phyloP scores from a whole-genome alignment of 2,888 invertebrate species.

The Scaptomyza reducta region DNA sequence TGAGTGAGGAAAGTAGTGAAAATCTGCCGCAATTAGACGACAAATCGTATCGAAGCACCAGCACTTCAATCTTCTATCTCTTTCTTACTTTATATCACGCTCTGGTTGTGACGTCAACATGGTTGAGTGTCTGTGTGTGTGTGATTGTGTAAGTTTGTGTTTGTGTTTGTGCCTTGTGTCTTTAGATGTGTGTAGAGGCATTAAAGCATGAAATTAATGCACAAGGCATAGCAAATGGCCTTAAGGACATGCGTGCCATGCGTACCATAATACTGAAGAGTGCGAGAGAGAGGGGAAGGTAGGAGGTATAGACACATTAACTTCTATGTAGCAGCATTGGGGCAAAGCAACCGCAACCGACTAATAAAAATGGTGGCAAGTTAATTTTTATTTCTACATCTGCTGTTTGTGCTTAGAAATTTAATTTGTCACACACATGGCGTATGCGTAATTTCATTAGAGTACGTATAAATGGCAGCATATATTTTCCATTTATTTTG shows the following conservation, averaged over 20 bases:
- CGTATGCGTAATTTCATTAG: constrained; percentile 57
- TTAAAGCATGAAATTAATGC: constrained; percentile 70
- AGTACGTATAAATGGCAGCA: too few species aligned
- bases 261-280: constrained; percentile 10
- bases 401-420: constrained; percentile 39
- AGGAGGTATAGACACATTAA: constrained; percentile 36
- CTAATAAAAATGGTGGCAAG: constrained; percentile 59
- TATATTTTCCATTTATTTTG: not conserved
- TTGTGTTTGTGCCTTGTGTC: not conserved
- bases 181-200: constrained; percentile 42
- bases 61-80: constrained; percentile 24
- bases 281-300: constrained; percentile 18
- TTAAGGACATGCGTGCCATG: constrained; percentile 52
- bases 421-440: constrained; percentile 56
- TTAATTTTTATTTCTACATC: constrained; percentile 59
- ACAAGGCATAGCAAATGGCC: constrained; percentile 59
- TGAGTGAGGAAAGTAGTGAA: constrained; percentile 37
- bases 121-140: not conserved
- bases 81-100: constrained; percentile 6
- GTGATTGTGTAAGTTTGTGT: not conserved
- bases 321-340: constrained; percentile 42
- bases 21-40: constrained; percentile 63
- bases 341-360: constrained; percentile 43
- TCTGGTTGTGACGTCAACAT: constrained; percentile 41
- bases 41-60: constrained; percentile 58